Percentiles rank a stretch among this genome's conserved stretches.
These are phyloP conservation scores for Hydrozoanthus tunicans DNA, from an alignment of 64 coral and sea anemone genomes.

Conservation along the genomic window DNA sequence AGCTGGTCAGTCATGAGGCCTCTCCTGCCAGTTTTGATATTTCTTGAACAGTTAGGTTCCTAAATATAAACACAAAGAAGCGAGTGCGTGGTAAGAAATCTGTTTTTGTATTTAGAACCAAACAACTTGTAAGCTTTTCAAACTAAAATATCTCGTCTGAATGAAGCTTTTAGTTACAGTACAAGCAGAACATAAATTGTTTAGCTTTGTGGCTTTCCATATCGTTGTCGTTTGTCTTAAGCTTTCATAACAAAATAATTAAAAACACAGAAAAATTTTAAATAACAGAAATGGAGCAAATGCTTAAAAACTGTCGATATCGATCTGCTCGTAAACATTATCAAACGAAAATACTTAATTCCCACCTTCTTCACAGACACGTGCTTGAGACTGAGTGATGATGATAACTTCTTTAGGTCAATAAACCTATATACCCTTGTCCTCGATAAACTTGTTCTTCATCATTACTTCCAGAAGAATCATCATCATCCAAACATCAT, in stretches of 20 bases:
- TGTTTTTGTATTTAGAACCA: constrained; percentile 24
- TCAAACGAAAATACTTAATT: neutral
- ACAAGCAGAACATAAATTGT: constrained; percentile 32
- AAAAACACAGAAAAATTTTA: neutral
- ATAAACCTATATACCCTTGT: neutral
- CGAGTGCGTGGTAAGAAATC: neutral
- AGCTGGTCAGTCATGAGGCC: neutral
- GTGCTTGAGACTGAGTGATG: neutral
- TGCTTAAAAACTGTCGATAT: neutral
- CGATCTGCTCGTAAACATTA: neutral
- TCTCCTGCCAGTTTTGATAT: neutral
- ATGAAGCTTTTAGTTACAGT: constrained; percentile 26
- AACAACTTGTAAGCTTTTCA: constrained; percentile 1
- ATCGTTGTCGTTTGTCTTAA: constrained; percentile 10
- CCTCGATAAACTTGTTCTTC: neutral
- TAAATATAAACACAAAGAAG: constrained; percentile 5
- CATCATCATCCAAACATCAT: neutral
- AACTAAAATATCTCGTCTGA: constrained; percentile 13
- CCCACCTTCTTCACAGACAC: neutral
- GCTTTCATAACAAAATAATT: neutral
- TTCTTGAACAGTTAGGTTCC: constrained; percentile 14
- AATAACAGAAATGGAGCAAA: neutral
- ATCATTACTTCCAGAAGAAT: neutral
- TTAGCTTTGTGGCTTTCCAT: constrained; percentile 16
- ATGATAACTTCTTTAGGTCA: neutral